phyloP scores from a whole-genome alignment of 2,888 invertebrate species.

The Xylota sylvarum region DNA sequence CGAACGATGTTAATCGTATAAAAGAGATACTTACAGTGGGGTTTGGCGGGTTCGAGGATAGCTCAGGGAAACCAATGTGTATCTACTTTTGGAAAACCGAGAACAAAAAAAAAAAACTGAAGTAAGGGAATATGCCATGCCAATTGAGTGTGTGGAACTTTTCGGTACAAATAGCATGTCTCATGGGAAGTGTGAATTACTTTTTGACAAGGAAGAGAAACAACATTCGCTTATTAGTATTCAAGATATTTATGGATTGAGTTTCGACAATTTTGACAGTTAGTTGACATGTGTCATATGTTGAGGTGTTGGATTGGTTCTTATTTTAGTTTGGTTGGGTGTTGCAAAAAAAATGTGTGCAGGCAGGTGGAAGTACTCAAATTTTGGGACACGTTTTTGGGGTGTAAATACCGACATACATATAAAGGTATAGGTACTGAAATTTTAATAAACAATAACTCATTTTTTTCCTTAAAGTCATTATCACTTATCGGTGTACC shows the following conservation, averaged over 20 bases:
- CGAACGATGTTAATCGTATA: constrained; percentile 25
- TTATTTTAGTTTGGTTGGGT: constrained; percentile 1
- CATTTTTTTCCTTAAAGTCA: too few relatives aligned
- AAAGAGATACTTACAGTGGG: constrained; percentile 7
- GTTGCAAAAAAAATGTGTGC: background rate
- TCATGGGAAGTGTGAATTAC: constrained; percentile 8
- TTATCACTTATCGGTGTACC: too few relatives aligned
- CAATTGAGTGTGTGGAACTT: constrained; percentile 7
- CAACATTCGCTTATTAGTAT: constrained; percentile 39
- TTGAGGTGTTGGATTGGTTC: background rate
- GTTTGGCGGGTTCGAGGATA: background rate
- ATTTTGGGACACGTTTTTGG: background rate
- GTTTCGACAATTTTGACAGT: constrained; percentile 39
- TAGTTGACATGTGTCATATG: constrained; percentile 37
- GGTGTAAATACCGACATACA: too few relatives aligned
- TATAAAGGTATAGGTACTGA: too few relatives aligned
- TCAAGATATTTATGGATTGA: constrained; percentile 37
- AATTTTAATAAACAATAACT: too few relatives aligned
- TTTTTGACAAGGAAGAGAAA: constrained; percentile 1
- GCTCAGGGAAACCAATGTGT: constrained; percentile 14
- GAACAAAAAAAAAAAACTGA: too few relatives aligned
- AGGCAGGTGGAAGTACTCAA: background rate
- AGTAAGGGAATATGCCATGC: constrained; percentile 1
- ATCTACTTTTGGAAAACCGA: too few relatives aligned
- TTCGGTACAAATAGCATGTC: background rate